Conservation (phyloP, 2,113 vertebrate species). For the Seriola aureovittata region DNA sequence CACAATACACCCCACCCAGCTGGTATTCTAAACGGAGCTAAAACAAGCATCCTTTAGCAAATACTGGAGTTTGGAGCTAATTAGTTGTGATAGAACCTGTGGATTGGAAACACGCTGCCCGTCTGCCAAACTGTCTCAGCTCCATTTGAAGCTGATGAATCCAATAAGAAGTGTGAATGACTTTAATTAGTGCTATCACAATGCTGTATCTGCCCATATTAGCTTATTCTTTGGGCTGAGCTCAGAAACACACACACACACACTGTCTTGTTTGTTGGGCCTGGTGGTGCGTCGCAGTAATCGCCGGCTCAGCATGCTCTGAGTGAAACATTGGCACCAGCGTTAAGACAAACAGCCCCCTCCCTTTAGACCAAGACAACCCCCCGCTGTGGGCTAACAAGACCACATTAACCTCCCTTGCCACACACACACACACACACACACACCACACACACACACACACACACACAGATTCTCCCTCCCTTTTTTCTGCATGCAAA, state of each 20-base stretch:
- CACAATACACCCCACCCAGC: background rate
- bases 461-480: background rate
- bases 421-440: constrained; percentile 58
- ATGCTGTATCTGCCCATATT: constrained; percentile 51
- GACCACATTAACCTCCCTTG: constrained; percentile 81
- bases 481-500: constrained; percentile 10
- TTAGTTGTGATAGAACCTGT: constrained; percentile 61
- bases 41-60: constrained; percentile 48
- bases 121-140: constrained; percentile 62
- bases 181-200: constrained; percentile 77
- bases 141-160: constrained; percentile 64
- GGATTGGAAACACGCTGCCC: constrained; percentile 30
- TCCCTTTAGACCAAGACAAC: constrained; percentile 82
- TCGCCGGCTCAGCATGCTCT: constrained; percentile 86
- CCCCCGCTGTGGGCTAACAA: constrained; percentile 86
- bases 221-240: constrained; percentile 61
- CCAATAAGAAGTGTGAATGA: constrained; percentile 76
- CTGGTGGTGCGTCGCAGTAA: constrained; percentile 80
- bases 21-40: constrained; percentile 18
- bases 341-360: constrained; percentile 87
- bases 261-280: constrained; percentile 55
- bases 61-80: constrained; percentile 53
- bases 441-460: constrained; percentile 54
- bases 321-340: constrained; percentile 88
- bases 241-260: constrained; percentile 48